These are phyloP conservation scores for Lerista edwardsae DNA, from an alignment of 2,797 vertebrate genomes.

Conservation along the genomic window DNA sequence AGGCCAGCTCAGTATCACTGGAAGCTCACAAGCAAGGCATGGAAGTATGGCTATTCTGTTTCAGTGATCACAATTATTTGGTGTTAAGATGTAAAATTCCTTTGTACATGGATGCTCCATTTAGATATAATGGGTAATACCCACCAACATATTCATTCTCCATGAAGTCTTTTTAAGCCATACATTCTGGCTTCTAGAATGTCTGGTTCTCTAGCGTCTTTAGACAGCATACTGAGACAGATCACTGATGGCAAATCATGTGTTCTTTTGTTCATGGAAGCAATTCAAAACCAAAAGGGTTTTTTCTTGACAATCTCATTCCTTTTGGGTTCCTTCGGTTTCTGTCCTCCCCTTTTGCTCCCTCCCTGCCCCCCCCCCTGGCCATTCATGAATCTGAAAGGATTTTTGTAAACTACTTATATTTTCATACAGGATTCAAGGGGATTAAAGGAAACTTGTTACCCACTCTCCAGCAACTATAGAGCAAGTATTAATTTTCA, in stretches of 20 bases:
- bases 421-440: neutral
- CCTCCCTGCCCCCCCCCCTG: conserved; percentile 10
- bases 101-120: neutral
- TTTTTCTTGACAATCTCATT: neutral
- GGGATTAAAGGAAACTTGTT: conserved; percentile 10
- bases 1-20: neutral
- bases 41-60: neutral
- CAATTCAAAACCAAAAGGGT: neutral
- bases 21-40: neutral
- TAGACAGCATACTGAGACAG: neutral
- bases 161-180: neutral
- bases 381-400: conserved; percentile 32
- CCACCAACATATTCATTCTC: neutral
- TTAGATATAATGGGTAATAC: neutral
- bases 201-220: neutral
- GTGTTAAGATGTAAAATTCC: neutral
- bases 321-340: neutral
- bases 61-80: neutral
- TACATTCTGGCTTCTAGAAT: neutral
- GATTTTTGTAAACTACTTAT: conserved; percentile 22
- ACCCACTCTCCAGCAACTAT: conserved; percentile 1
- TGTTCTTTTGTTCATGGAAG: neutral
- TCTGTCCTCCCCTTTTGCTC: neutral
- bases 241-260: neutral
- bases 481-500: neutral